phyloP scores from a whole-genome alignment of 2,888 invertebrate genomes.

The Ichneumoninae sp. region DNA sequence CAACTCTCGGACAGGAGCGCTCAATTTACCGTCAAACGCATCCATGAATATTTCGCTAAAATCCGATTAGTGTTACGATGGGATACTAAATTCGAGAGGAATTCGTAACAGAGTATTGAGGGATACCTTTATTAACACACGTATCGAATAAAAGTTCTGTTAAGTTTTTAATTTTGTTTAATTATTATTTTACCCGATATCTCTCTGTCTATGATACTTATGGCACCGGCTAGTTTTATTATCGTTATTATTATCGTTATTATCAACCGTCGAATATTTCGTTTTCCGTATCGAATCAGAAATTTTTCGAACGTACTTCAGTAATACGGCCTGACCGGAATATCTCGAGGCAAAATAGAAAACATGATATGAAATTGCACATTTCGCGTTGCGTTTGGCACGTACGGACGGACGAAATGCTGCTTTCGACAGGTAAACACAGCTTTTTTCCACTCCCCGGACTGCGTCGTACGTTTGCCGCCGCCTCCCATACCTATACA shows the following conservation, averaged over 20 bases:
- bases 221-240: background rate
- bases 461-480: background rate
- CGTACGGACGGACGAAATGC: constrained; percentile 66
- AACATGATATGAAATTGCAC: constrained; percentile 64
- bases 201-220: background rate
- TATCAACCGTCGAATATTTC: background rate
- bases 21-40: background rate
- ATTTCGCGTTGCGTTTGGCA: constrained; percentile 71
- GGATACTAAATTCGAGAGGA: background rate
- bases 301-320: constrained; percentile 10
- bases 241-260: constrained; percentile 14
- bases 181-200: background rate
- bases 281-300: constrained; percentile 3
- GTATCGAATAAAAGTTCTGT: background rate
- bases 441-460: constrained; percentile 52
- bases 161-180: background rate
- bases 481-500: constrained; percentile 5
- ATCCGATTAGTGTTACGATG: background rate
- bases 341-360: constrained; percentile 39
- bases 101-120: background rate
- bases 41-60: background rate
- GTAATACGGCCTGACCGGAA: constrained; percentile 22
- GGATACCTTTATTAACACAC: background rate
- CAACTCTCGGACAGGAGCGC: background rate
- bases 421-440: constrained; percentile 61